Percentiles rank a stretch among this genome's conserved stretches.
Evolutionary conservation across 2,888 invertebrate genomes (phyloP).

Genomic region (Axea sp.): DNA sequence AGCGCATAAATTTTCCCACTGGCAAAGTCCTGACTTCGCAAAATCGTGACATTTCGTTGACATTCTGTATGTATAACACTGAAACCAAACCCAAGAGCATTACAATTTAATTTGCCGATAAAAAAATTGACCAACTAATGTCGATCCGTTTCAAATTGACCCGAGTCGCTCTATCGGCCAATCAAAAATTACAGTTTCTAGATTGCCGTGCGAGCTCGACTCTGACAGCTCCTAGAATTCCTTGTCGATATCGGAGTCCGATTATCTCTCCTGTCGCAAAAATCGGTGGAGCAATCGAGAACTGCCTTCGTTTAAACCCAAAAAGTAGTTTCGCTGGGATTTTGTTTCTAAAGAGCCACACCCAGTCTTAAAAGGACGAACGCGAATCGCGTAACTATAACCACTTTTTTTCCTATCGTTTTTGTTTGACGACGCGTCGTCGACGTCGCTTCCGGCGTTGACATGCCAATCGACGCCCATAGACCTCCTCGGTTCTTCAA

Average conservation of each 20-base stretch:
- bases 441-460: conserved; percentile 62
- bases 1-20: too few relatives aligned
- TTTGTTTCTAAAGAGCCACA: conserved; percentile 45
- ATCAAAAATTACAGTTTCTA: conserved; percentile 47
- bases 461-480: conserved; percentile 55
- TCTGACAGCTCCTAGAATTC: conserved; percentile 50
- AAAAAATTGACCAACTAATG: conserved; percentile 21
- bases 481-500: conserved; percentile 48
- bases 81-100: conserved; percentile 14
- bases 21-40: conserved; percentile 15
- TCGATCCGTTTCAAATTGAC: conserved; percentile 36
- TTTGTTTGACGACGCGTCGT: conserved; percentile 24
- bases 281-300: conserved; percentile 30
- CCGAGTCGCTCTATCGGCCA: conserved; percentile 27
- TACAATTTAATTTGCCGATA: conserved; percentile 4
- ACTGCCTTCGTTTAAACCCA: conserved; percentile 1
- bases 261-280: conserved; percentile 55
- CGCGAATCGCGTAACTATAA: conserved; percentile 25
- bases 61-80: conserved; percentile 18
- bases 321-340: conserved; percentile 33
- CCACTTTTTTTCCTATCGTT: conserved; percentile 8
- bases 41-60: conserved; percentile 42
- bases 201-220: conserved; percentile 8
- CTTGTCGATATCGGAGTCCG: conserved; percentile 32
- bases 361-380: conserved; percentile 20